Evolutionary conservation across 2,113 vertebrate genomes (phyloP), one percentile per base, ranked within the genome.

Genomic region (Rhizomys pruinosus): DNA sequence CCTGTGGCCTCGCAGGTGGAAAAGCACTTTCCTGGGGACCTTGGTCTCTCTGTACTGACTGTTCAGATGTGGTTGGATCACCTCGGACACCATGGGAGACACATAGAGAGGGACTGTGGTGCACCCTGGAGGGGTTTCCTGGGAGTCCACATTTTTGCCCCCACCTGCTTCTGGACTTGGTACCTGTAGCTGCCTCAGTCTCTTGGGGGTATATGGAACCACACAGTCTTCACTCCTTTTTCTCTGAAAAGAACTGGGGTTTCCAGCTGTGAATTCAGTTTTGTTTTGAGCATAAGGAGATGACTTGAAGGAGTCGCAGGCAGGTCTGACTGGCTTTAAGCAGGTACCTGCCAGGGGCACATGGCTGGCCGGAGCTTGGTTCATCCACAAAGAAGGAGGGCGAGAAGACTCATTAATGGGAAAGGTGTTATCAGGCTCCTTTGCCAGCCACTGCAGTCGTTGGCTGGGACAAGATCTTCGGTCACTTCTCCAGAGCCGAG

Each of bases 181-280:
- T 1, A 94, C 93, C 39, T 95, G 97, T 42, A 95, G 57, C 85
- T 98, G 97, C 76, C 98, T 98, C 42, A 98, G 88, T 92, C 99
- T 98, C 97, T 99, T 99, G 0, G 99, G 98, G 86, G 98, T 97
- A 42, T 99, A 99, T 0, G 99, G 99, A 69, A 98, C 98, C 32
- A 99, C 96, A 55, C 97, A 84, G 44, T 97, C 97, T 88, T 90
- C 93, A 66, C 57, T 2, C 19, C 90, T 32, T 57, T 97, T 98
- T 89, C 97, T 98, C 93, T 96, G 97, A 6, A 66, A 89, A 39
- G 71, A 96, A 88, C 77, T 0, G 0, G 63, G n/a, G 1, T 42
- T 91, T 16, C 13, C 10, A 19, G 39, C 39, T 0, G 27, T 27
- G 63, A 17, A 7, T 71, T 82, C 91, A 20, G 64, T 5, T 19